Base-by-base conservation (phyloP, 1,140 invertebrate species). In the Rhysida immarginata region DNA sequence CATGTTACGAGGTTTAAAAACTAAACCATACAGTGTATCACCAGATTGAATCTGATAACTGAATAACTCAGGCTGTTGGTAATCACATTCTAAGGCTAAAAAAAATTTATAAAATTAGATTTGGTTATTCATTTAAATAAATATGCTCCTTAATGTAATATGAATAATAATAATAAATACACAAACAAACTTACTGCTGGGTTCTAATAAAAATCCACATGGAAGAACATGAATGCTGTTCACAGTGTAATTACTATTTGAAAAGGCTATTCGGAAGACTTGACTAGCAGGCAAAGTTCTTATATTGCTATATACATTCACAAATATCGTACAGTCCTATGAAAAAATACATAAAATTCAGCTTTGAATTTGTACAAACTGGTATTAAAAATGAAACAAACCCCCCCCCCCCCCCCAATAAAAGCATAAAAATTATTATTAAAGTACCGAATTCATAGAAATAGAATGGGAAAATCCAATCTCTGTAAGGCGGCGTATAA, bases 271-370 rank as follows among this genome's bases (percentile, higher is more conserved):
- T 61, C 79, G 73, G 65, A 85, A 90, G 56, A 92, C 83, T 69
- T 68, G 80, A 64, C 87, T 90, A 23, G 79, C 78, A 0, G 87
- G 87, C 48, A 82, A 71, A n/a, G 78, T 81, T 65, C 82, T 80
- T 54, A 91, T 85, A 66, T 84, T 93, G 61, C 89, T 95, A 61
- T 88, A 90, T 35, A 92, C 87, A 53, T 85, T 82, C 2, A 95
- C 83, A 66, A 91, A 83, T 65, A 89, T 78, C 21, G 79, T 80
- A 69, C 87, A 91, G 59, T 89, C 82, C 82, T 76, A 60, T 25
- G 68, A 59, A 54, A 56, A 50, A 59, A 45, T 13, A 43, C n/a
- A n/a, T n/a, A n/a, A n/a, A n/a, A n/a, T n/a, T n/a, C n/a, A n/a
- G n/a, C n/a, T n/a, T n/a, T n/a, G n/a, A n/a, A n/a, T n/a, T n/a